Percentiles rank a stretch among this genome's conserved stretches.
These are phyloP conservation scores for Enteromius trimaculatus DNA, from an alignment of 2,797 vertebrate species.

Conservation along the genomic window DNA sequence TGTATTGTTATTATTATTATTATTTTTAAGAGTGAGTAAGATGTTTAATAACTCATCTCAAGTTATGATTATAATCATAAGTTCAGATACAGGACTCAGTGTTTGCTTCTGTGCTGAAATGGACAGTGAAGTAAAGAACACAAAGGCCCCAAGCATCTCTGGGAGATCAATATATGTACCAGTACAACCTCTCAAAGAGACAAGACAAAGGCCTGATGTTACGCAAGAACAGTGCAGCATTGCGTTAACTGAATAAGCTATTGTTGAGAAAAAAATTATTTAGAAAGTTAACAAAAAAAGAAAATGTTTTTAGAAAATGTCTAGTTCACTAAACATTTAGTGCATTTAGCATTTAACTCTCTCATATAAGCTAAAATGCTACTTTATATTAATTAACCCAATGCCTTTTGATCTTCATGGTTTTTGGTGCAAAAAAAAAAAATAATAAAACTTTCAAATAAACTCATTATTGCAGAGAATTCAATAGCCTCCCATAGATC, in stretches of 20 bases:
- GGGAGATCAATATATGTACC: slow-evolving; percentile 45
- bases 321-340: neutral
- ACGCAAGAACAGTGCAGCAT: neutral
- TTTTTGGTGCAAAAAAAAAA: neutral
- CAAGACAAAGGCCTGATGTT: slow-evolving; percentile 18
- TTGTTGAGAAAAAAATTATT: neutral
- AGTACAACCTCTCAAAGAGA: slow-evolving; percentile 22
- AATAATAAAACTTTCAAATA: neutral
- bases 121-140: slow-evolving; percentile 5
- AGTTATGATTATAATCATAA: neutral
- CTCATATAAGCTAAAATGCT: neutral
- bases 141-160: slow-evolving; percentile 15
- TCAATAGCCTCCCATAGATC: neutral
- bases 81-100: neutral
- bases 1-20: neutral
- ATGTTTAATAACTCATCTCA: neutral
- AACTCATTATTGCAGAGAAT: slow-evolving; percentile 12
- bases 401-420: neutral
- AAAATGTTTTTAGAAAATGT: neutral
- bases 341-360: neutral
- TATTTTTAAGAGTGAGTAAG: neutral
- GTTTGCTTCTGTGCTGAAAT: slow-evolving; percentile 14
- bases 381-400: neutral
- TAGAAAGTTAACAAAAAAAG: neutral
- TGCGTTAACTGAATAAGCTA: neutral